Evolutionary conservation across 2,797 vertebrate genomes (phyloP), one percentile per base, ranked within the genome.

Genomic region (Myotis vivesi): DNA sequence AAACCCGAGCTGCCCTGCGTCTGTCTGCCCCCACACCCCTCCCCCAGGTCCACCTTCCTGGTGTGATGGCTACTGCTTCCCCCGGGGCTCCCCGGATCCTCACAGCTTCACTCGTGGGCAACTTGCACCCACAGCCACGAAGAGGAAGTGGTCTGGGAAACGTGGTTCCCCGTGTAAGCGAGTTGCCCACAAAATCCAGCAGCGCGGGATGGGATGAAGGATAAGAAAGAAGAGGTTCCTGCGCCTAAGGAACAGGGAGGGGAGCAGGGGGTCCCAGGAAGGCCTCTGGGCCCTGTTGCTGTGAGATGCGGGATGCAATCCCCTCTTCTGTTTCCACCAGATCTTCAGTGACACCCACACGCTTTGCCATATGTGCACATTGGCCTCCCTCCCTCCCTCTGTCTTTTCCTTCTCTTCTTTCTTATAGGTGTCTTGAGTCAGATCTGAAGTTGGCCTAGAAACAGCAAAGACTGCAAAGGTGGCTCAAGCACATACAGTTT

Each of bases 1-100:
- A 44, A 44, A 2, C 10, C 10, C 2, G 44, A 44, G 44, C 44
- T 44, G 38, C 9, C 46, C 64, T 72, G 62, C 19, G 1, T 16
- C 73, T 33, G 73, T 4, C 22, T 1, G n/a, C 72, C 22, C 36
- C 49, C 3, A 7, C 2, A 3, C 44, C 4, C 41, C 25, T 2
- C 1, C 2, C 28, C 9, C 10, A 36, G 3, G 33, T 19, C 5
- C 7, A 3, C 23, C 46, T 59, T 23, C 15, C 38, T 64, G 13
- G 7, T 13, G 28, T 0, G 8, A 11, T 0, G 25, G 30, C 33
- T 19, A 15, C 66, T 0, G 4, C 15, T 44, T 30, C 87, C 5
- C 30, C 3, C 23, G 57, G 57, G 30, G 8, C 57, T 49, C 36
- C n/a, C 33, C 16, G 33, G 33, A 16, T 55, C 53, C 4, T 13